A percentile compares a stretch with the other conserved stretches of the same genome.
Evolutionary conservation across 2,888 invertebrate genomes (phyloP).

Genomic region (Andrena bucephala): DNA sequence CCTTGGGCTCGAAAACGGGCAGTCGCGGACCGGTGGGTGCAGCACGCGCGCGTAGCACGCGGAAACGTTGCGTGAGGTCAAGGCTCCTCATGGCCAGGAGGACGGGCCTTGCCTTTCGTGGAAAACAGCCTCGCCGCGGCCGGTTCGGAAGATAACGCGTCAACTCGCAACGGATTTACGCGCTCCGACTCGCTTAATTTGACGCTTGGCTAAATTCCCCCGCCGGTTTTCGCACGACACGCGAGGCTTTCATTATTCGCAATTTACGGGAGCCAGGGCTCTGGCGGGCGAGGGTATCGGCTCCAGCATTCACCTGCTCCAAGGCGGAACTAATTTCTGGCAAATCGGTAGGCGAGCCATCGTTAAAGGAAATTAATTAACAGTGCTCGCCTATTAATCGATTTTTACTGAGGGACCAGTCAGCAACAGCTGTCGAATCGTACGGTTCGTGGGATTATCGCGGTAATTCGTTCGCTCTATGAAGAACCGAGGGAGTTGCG

Average conservation of each 20-base stretch:
- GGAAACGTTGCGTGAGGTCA: slow-evolving; percentile 75
- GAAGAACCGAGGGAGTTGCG: not conserved
- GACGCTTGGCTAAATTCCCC: slow-evolving; percentile 13
- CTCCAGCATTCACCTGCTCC: not conserved
- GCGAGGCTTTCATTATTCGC: slow-evolving; percentile 40
- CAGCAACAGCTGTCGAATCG: not conserved
- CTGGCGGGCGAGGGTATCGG: no score
- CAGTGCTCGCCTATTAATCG: not conserved
- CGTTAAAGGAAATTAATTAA: slow-evolving; percentile 26
- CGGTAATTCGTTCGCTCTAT: no score
- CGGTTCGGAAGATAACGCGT: slow-evolving; percentile 14
- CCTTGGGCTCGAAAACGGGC: slow-evolving; percentile 2
- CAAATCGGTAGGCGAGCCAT: not conserved
- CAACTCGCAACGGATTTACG: not conserved
- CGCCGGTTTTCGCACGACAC: slow-evolving; percentile 30
- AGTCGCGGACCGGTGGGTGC: slow-evolving; percentile 23
- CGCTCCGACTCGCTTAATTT: slow-evolving; percentile 17
- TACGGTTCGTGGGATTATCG: not conserved
- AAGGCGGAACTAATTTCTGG: slow-evolving; percentile 23
- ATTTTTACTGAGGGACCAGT: not conserved
- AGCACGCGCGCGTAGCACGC: slow-evolving; percentile 62
- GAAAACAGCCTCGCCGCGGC: slow-evolving; percentile 60
- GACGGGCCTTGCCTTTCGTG: slow-evolving; percentile 60
- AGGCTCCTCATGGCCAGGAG: slow-evolving; percentile 50
- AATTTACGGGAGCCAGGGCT: slow-evolving; percentile 4